Evolutionary conservation across 2,113 vertebrate genomes (phyloP).

Genomic region (Rhodinocichla rosea): DNA sequence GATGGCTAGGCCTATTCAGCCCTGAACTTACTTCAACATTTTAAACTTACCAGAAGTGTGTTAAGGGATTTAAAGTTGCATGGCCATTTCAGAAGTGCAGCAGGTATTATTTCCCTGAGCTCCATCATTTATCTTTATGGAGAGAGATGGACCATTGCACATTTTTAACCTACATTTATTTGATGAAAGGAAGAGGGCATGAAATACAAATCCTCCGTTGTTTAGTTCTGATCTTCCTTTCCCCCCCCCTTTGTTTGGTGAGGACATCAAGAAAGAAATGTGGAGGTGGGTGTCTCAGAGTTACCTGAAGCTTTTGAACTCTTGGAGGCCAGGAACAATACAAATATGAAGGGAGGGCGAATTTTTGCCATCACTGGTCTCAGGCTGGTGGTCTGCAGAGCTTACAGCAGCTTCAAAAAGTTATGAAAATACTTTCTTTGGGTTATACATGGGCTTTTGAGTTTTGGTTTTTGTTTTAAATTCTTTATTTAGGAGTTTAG

Average conservation of each 20-base stretch:
- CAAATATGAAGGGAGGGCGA: accelerated
- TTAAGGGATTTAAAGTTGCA: neutral
- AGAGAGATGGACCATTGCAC: neutral
- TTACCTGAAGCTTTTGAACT: neutral
- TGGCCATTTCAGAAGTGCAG: neutral
- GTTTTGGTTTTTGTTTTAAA: neutral
- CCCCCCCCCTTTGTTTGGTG: neutral
- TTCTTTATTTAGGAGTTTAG: neutral
- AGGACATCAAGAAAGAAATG: neutral
- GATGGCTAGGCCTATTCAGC: neutral
- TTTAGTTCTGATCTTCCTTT: neutral
- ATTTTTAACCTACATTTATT: neutral
- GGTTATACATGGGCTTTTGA: neutral
- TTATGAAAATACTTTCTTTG: neutral
- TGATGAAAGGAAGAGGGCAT: neutral
- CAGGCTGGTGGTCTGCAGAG: neutral
- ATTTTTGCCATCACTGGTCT: neutral
- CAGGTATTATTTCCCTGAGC: neutral
- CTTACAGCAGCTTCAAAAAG: neutral
- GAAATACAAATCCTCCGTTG: neutral
- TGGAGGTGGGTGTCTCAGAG: neutral
- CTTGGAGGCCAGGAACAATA: neutral
- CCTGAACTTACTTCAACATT: neutral
- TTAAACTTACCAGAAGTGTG: neutral
- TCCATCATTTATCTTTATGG: neutral